Evolutionary conservation across 2,113 vertebrate genomes (phyloP).

Genomic region (Procavia capensis): DNA sequence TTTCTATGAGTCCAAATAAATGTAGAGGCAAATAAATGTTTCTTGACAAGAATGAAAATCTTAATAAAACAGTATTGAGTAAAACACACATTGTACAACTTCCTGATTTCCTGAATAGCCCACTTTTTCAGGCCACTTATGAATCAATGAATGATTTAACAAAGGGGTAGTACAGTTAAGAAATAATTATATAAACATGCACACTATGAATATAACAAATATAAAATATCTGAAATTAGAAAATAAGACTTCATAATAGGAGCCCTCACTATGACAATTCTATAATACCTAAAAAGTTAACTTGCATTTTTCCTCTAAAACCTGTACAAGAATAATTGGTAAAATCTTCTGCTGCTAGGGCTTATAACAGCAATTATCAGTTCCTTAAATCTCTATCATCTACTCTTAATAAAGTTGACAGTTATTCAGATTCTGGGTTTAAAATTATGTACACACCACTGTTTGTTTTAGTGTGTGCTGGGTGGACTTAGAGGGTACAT

Average conservation of each 20-base stretch:
- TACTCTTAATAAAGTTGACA: neutral
- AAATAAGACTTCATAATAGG: neutral
- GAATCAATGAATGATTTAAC: neutral
- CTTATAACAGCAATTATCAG: neutral
- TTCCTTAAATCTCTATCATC: neutral
- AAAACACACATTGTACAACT: neutral
- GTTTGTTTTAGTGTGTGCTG: neutral
- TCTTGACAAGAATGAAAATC: neutral
- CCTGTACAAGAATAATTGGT: neutral
- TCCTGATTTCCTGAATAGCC: neutral
- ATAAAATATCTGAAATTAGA: slow-evolving; percentile 15
- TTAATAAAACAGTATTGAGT: neutral
- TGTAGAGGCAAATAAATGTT: neutral
- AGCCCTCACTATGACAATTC: neutral
- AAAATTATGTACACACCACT: neutral
- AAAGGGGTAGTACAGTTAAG: neutral
- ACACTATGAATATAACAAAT: neutral
- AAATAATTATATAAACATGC: neutral
- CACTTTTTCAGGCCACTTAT: too few relatives aligned
- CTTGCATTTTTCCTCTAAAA: neutral
- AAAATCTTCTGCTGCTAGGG: neutral
- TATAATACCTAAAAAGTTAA: slow-evolving; percentile 3
- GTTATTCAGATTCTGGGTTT: neutral
- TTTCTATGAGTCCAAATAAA: slow-evolving; percentile 35
- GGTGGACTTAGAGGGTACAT: neutral